phyloP scores from a whole-genome alignment of 2,888 invertebrate species.

The Torymus texanus region DNA sequence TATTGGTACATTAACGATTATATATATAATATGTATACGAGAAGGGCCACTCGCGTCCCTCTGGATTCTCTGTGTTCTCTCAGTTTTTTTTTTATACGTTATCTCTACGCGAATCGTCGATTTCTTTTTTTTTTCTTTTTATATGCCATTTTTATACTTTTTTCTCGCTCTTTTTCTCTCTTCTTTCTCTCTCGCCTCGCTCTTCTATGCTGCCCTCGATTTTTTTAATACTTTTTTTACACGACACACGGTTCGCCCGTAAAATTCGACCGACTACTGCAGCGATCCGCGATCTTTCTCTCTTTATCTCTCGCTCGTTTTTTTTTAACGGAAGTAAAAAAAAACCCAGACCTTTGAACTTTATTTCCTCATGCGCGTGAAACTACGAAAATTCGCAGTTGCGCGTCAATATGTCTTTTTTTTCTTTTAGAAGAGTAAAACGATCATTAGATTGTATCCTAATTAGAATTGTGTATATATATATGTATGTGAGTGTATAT shows the following conservation, averaged over 20 bases:
- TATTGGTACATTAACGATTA: slow-evolving; percentile 57
- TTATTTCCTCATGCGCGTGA: slow-evolving; percentile 17
- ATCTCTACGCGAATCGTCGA: slow-evolving; percentile 34
- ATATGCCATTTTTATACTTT: slow-evolving; percentile 6
- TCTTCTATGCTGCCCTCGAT: neutral
- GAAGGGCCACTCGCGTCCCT: neutral
- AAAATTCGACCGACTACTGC: slow-evolving; percentile 42
- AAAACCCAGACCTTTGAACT: slow-evolving; percentile 36
- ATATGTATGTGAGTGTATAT: no score
- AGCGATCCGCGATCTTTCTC: slow-evolving; percentile 24
- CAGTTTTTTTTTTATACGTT: slow-evolving; percentile 25
- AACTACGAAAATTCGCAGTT: slow-evolving; percentile 11
- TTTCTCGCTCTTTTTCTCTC: neutral
- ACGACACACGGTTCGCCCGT: slow-evolving; percentile 34
- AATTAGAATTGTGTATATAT: neutral
- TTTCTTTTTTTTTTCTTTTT: slow-evolving; percentile 12
- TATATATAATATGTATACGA: slow-evolving; percentile 15
- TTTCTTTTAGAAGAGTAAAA: neutral
- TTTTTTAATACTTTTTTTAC: slow-evolving; percentile 44
- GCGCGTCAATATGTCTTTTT: neutral
- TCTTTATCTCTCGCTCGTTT: neutral
- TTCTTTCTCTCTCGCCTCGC: neutral
- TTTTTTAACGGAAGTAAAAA: slow-evolving; percentile 29
- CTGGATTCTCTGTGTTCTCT: neutral
- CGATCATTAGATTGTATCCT: neutral